Conservation (phyloP, 2,888 invertebrate species). For the Alentia gelatinosa region DNA sequence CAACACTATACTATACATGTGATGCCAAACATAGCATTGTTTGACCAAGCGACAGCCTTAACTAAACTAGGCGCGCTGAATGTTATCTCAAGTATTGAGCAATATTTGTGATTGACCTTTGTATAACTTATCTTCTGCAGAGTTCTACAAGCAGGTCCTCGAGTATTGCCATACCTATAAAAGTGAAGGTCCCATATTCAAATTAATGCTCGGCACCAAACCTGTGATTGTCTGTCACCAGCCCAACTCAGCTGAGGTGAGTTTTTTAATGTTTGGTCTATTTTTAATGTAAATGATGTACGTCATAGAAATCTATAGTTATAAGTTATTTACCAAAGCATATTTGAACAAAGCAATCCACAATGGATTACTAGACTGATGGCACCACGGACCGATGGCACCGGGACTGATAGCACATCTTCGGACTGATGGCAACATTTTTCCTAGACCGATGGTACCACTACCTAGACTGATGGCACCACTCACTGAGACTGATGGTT, state of each 20-base stretch:
- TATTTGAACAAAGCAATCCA: too few relatives aligned
- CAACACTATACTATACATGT: too few relatives aligned
- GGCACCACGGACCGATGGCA: neutral
- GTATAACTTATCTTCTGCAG: neutral
- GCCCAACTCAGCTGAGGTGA: slow-evolving; percentile 37
- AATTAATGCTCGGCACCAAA: slow-evolving; percentile 30
- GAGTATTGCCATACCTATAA: neutral
- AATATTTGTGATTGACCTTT: neutral
- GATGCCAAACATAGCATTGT: too few relatives aligned
- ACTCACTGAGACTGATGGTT: too few relatives aligned
- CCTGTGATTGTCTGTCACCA: slow-evolving; percentile 7
- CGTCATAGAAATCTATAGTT: neutral
- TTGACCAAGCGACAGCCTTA: too few relatives aligned
- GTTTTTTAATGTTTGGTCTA: neutral
- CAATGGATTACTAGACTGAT: neutral
- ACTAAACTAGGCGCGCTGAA: too few relatives aligned
- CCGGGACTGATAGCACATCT: too few relatives aligned
- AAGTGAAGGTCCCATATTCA: neutral
- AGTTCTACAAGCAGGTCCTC: slow-evolving; percentile 23
- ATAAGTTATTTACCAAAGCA: neutral
- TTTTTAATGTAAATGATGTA: neutral
- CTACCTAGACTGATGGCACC: too few relatives aligned
- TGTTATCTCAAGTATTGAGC: neutral
- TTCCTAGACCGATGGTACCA: too few relatives aligned
- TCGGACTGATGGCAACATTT: too few relatives aligned